Percentiles rank a stretch among this genome's conserved stretches.
Conservation (phyloP, 1,140 invertebrate species). For the Philopotamus ludificatus region DNA sequence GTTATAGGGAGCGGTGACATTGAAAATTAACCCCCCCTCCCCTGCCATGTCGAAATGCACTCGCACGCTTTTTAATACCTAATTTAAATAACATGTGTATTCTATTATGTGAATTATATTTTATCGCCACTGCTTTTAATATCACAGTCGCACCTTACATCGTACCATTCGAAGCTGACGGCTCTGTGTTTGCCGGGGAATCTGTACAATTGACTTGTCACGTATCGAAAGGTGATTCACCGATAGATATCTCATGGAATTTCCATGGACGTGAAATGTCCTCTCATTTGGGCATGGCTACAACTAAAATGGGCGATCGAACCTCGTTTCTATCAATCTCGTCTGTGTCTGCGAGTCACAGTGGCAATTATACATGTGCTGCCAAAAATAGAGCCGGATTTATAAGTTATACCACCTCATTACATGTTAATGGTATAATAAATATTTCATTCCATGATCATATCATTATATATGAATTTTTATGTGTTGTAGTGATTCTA, state of each 20-base stretch:
- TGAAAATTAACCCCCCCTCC: conserved; percentile 26
- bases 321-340: conserved; percentile 77
- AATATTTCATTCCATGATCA: conserved; percentile 2
- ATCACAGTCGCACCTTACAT: conserved; percentile 75
- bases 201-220: conserved; percentile 74
- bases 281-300: conserved; percentile 66
- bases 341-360: conserved; percentile 71
- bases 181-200: conserved; percentile 77
- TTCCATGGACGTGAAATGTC: conserved; percentile 69
- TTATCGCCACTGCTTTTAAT: conserved; percentile 34
- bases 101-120: conserved; percentile 42
- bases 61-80: conserved; percentile 40
- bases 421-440: conserved; percentile 70
- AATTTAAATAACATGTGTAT: conserved; percentile 29
- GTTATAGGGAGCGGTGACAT: conserved; percentile 31
- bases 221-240: conserved; percentile 74
- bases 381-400: conserved; percentile 73
- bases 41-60: conserved; percentile 33
- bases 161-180: conserved; percentile 73
- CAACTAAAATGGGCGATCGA: conserved; percentile 73
- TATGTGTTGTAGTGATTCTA: conserved; percentile 19
- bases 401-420: conserved; percentile 65
- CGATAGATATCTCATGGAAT: conserved; percentile 73
- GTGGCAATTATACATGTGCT: conserved; percentile 78
- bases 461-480: conserved; percentile 1